Percentiles rank a stretch among this genome's conserved stretches.
Evolutionary conservation across 2,113 vertebrate species (phyloP).

Genomic region (Varanus salvator): DNA sequence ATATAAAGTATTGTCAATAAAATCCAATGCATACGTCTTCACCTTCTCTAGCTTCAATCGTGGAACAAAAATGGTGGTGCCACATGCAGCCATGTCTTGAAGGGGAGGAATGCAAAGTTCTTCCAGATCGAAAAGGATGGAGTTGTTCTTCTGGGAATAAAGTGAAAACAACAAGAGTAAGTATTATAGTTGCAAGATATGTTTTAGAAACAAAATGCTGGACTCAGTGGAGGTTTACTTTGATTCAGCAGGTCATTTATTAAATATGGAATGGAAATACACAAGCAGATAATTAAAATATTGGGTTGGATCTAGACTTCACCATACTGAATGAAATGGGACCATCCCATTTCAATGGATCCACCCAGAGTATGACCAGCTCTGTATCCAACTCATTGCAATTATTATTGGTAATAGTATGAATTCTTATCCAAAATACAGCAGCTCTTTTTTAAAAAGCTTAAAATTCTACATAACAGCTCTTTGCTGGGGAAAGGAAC

Average conservation of each 20-base stretch:
- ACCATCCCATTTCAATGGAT: background rate
- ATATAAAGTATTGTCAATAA: background rate
- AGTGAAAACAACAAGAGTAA: conserved; percentile 98
- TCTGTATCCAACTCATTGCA: background rate
- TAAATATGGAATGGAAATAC: background rate
- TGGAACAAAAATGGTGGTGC: conserved; percentile 99
- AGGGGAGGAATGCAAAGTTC: conserved; percentile 97
- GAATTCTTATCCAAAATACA: background rate
- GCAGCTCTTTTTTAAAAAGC: background rate
- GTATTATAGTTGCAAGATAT: conserved; percentile 55
- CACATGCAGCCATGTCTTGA: conserved; percentile 99
- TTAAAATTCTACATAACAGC: background rate
- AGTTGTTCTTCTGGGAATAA: conserved; percentile 97
- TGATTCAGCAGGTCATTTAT: background rate
- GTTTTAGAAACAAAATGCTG: background rate
- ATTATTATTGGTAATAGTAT: background rate
- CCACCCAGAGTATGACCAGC: background rate
- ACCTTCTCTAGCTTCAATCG: conserved; percentile 88
- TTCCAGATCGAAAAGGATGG: conserved; percentile 98
- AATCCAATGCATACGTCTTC: conserved; percentile 24
- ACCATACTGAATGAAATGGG: background rate
- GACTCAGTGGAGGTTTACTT: background rate
- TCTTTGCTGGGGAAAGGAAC: background rate
- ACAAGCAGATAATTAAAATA: background rate
- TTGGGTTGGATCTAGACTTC: background rate